Conservation (phyloP, 1,140 invertebrate genomes). For the Drosophila watanabei region DNA sequence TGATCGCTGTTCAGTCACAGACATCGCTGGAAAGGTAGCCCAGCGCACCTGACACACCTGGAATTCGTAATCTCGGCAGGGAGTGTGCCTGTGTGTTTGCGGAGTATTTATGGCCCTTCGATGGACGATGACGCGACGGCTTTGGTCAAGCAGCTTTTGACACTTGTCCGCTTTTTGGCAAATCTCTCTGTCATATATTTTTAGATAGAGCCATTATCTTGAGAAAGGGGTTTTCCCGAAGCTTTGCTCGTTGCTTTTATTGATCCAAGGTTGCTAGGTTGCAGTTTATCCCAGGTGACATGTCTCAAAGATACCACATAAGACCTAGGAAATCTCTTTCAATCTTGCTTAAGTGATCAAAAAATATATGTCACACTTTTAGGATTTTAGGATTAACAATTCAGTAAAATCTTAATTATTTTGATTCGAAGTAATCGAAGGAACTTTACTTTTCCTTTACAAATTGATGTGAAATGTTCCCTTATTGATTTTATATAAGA, state of each 20-base stretch:
- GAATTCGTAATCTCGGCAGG: slow-evolving; percentile 63
- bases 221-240: slow-evolving; percentile 16
- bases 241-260: slow-evolving; percentile 3
- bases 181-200: slow-evolving; percentile 30
- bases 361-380: not conserved
- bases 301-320: not conserved
- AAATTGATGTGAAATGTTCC: too few species aligned
- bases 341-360: slow-evolving; percentile 8
- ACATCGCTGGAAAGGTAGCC: slow-evolving; percentile 37
- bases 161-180: slow-evolving; percentile 33
- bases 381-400: not conserved
- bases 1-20: slow-evolving; percentile 38
- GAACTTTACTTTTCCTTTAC: not conserved
- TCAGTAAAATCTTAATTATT: not conserved
- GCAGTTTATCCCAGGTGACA: slow-evolving; percentile 28
- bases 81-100: slow-evolving; percentile 6
- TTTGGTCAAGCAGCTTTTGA: slow-evolving; percentile 18
- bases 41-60: slow-evolving; percentile 26
- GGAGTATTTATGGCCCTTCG: slow-evolving; percentile 45
- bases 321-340: not conserved
- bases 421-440: not conserved
- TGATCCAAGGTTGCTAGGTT: not conserved
- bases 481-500: not conserved
- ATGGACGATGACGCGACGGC: slow-evolving; percentile 19
- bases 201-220: slow-evolving; percentile 41